phyloP scores from a whole-genome alignment of 2,797 vertebrate genomes.

The Lagocephalus sceleratus region DNA sequence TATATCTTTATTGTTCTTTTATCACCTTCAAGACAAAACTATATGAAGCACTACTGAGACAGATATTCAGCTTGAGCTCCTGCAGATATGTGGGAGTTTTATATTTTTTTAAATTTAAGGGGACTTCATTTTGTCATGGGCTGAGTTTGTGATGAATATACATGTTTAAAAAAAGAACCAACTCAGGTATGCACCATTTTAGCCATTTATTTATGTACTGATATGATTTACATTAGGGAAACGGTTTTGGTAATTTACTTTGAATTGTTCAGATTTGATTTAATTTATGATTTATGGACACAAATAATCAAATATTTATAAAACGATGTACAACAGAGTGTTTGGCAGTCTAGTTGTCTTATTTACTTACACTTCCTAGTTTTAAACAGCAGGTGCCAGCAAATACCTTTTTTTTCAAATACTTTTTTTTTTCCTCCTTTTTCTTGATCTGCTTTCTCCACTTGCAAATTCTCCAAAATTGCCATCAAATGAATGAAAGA shows the following conservation, averaged over 20 bases:
- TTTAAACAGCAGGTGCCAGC: conserved; percentile 67
- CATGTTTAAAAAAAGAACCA: conserved; percentile 2
- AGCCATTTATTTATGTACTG: conserved; percentile 37
- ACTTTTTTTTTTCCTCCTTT: no score
- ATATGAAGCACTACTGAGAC: conserved; percentile 30
- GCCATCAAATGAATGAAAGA: conserved; percentile 4
- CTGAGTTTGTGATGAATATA: neutral
- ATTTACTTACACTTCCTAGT: conserved; percentile 12
- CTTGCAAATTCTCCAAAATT: conserved; percentile 15
- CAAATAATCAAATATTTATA: conserved; percentile 40
- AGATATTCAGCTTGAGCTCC: conserved; percentile 4
- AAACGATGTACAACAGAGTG: neutral
- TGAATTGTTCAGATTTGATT: conserved; percentile 26
- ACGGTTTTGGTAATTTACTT: neutral
- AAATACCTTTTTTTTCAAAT: conserved; percentile 36
- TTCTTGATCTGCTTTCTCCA: conserved; percentile 1
- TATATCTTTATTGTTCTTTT: conserved; percentile 26
- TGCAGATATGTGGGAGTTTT: conserved; percentile 8
- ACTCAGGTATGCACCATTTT: conserved; percentile 47
- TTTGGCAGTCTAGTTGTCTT: neutral
- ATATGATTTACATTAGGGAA: conserved; percentile 17
- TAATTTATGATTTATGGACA: conserved; percentile 35
- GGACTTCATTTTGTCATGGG: conserved; percentile 10
- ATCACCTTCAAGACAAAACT: conserved; percentile 3
- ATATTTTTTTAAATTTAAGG: conserved; percentile 12